Conservation (phyloP, 1,140 invertebrate genomes). For the Tetramorium simillimum region DNA sequence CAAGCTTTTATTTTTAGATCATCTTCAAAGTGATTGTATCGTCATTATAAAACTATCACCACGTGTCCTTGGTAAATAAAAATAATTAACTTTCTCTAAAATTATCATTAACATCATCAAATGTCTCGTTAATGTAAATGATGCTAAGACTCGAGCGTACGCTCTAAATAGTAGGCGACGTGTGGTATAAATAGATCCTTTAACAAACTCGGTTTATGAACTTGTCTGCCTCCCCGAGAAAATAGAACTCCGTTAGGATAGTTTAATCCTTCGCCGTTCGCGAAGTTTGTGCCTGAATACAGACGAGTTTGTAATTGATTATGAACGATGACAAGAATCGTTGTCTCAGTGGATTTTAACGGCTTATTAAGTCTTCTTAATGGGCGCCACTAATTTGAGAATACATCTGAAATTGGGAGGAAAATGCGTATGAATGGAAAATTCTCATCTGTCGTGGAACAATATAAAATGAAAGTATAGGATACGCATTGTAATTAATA, state of each 20-base stretch:
- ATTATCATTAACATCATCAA: not conserved
- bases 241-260: conserved; percentile 27
- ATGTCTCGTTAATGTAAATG: not conserved
- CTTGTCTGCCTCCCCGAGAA: conserved; percentile 17
- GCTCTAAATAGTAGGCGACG: not conserved
- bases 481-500: conserved; percentile 14
- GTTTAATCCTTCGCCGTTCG: conserved; percentile 20
- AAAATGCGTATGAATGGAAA: not conserved
- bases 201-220: conserved; percentile 25
- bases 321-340: conserved; percentile 45
- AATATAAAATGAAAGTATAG: not conserved
- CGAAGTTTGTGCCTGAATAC: conserved; percentile 42
- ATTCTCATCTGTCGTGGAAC: not conserved
- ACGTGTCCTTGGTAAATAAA: not conserved
- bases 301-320: conserved; percentile 50
- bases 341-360: conserved; percentile 32
- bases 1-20: not conserved
- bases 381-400: conserved; percentile 17
- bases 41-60: not conserved
- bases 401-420: not conserved
- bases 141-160: not conserved
- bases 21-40: not conserved
- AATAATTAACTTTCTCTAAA: not conserved
- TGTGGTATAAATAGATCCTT: conserved; percentile 8
- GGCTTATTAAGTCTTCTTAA: conserved; percentile 35